Evolutionary conservation across 2,797 vertebrate species (phyloP), one percentile per base, ranked within the genome.

Genomic region (Morus bassanus): DNA sequence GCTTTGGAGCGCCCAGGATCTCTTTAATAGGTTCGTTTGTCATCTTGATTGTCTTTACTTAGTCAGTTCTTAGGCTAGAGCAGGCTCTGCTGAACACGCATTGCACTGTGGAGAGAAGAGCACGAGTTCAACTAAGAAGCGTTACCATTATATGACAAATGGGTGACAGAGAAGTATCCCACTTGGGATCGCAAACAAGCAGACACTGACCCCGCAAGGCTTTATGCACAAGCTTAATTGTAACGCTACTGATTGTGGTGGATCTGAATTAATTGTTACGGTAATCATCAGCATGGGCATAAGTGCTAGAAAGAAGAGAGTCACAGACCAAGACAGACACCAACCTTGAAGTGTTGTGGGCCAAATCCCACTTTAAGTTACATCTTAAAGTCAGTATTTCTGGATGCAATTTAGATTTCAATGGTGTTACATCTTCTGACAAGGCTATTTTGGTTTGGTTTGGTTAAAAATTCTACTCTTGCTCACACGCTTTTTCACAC

Each of bases 1-100:
- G 93, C 35, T 97, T 98, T 15, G 98, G 98, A 67, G 98, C 91
- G 33, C 98, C 98, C 97, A 98, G 98, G 94, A 98, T 95, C 97
- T 98, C 98, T 96, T 99, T 98, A 50, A 97, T 93, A 2, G 97
- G 98, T n/a, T 99, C 98, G 87, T 98, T 98, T 46, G 98, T 98
- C 99, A 99, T 99, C 45, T 97, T 96, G 94, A 6, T 50, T 27
- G 69, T 18, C 9, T 46, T 35, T 30, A 30, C 37, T 57, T 1
- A 1, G 67, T 80, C 59, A 1, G 4, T 64, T 95, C 77, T 67
- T 28, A 77, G 73, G 75, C 91, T 97, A 97, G 75, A 92, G 90
- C 85, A 94, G 88, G 85, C 70, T 79, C 78, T 70, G 79, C 89
- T 95, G 91, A 60, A 77, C 86, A 35, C 3, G 1, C 12, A 11